Evolutionary conservation across 2,113 vertebrate genomes (phyloP).

Genomic region (Myocastor coypus): DNA sequence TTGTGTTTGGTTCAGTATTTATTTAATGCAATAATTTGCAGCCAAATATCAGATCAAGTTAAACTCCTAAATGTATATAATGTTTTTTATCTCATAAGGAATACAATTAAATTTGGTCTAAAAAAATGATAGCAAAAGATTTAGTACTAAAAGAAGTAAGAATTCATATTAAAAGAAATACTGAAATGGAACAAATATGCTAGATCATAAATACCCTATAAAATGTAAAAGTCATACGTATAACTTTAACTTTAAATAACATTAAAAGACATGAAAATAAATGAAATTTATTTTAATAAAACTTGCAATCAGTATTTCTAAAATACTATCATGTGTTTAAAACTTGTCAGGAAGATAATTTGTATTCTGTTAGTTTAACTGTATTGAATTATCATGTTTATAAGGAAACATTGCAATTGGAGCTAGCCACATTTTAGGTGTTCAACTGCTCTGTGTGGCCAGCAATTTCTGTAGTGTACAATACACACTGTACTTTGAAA

Average conservation of each 20-base stretch:
- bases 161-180: neutral
- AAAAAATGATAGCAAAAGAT: neutral
- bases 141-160: neutral
- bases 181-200: neutral
- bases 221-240: neutral
- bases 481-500: neutral
- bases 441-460: neutral
- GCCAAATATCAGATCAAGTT: neutral
- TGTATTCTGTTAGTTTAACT: neutral
- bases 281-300: constrained; percentile 7
- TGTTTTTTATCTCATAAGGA: neutral
- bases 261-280: constrained; percentile 26
- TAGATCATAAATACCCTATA: neutral
- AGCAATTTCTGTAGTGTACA: neutral
- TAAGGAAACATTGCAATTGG: neutral
- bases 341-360: neutral
- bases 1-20: neutral
- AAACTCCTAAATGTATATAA: neutral
- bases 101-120: neutral
- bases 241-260: constrained; percentile 19
- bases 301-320: neutral
- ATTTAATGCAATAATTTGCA: neutral
- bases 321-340: neutral
- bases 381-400: neutral
- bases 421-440: neutral